Percentiles rank a stretch among this genome's conserved stretches.
phyloP scores from a whole-genome alignment of 2,888 invertebrate species.

The Tinea pellionella region DNA sequence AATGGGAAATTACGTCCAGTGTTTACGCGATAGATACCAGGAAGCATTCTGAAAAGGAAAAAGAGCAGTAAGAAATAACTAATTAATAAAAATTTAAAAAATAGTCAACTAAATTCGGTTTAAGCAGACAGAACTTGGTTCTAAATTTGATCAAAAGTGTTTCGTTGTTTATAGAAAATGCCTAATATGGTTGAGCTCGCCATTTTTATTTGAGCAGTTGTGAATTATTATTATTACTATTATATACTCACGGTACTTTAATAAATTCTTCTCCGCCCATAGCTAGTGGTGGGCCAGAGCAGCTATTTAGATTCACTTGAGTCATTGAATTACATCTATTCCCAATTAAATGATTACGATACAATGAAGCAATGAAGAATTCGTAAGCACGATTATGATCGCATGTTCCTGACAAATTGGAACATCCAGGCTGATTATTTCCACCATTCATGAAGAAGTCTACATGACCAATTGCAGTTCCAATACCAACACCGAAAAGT shows the following conservation, averaged over 20 bases:
- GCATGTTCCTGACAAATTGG: constrained; percentile 15
- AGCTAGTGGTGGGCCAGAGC: constrained; percentile 6
- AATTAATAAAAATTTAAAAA: no score
- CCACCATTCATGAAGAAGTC: constrained; percentile 27
- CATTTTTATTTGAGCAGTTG: no score
- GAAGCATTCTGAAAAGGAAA: not conserved
- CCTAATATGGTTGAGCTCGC: no score
- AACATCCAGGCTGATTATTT: constrained; percentile 17
- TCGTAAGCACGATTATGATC: constrained; percentile 18
- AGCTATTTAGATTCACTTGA: constrained; percentile 15
- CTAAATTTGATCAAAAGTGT: no score
- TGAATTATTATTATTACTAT: no score
- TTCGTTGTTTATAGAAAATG: no score
- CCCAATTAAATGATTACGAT: constrained; percentile 14
- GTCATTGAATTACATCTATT: constrained; percentile 14
- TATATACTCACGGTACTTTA: not conserved
- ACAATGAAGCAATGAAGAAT: constrained; percentile 16
- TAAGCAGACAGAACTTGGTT: no score
- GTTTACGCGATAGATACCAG: constrained; percentile 5
- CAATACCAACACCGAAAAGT: constrained; percentile 12
- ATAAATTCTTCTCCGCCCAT: constrained; percentile 12
- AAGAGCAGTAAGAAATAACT: not conserved
- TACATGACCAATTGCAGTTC: constrained; percentile 15
- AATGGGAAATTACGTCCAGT: constrained; percentile 13
- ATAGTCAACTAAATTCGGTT: no score